Evolutionary conservation across 2,113 vertebrate species (phyloP), one percentile per base, ranked within the genome.

Genomic region (Sardina pilchardus): DNA sequence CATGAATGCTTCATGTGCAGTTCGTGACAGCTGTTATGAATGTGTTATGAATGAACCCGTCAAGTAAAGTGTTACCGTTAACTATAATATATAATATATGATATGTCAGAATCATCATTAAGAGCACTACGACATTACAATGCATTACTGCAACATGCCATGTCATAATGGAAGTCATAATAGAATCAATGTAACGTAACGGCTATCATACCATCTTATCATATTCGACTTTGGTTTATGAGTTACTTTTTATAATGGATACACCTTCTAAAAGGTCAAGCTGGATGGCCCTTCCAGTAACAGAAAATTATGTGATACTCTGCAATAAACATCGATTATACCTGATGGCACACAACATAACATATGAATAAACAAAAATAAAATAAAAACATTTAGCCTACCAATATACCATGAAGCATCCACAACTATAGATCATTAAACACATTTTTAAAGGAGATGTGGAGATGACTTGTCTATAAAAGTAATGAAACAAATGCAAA

Each of bases 171-270:
- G 48, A 50, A 50, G 16, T 16, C 17, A 12, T 50, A 3, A 1
- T 14, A 50, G 10, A 14, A n/a, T n/a, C n/a, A n/a, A n/a, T n/a
- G n/a, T n/a, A n/a, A n/a, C n/a, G n/a, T n/a, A n/a, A n/a, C n/a
- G 48, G 12, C 10, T 17, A 50, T 47, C 56, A 48, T 80, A 8
- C 4, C 47, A 4, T 89, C 85, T 89, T 89, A 89, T 92, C 90
- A 24, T 84, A 7, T 56, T 88, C 89, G 91, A 94, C 59, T 63
- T 63, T 63, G 59, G 59, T 63, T 63, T 63, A 63, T 26, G n/a
- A 63, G 59, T 63, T 63, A 6, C 3, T 63, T 63, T 63, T 63
- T 26, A 63, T 63, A 63, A 8, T n/a, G 59, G 19, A 26, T 63
- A 26, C 21, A 63, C 59, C 59, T 63, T 24, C 59, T 24, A 1